These are phyloP conservation scores for Cygnus atratus DNA, from an alignment of 2,113 vertebrate genomes.

Conservation along the genomic window DNA sequence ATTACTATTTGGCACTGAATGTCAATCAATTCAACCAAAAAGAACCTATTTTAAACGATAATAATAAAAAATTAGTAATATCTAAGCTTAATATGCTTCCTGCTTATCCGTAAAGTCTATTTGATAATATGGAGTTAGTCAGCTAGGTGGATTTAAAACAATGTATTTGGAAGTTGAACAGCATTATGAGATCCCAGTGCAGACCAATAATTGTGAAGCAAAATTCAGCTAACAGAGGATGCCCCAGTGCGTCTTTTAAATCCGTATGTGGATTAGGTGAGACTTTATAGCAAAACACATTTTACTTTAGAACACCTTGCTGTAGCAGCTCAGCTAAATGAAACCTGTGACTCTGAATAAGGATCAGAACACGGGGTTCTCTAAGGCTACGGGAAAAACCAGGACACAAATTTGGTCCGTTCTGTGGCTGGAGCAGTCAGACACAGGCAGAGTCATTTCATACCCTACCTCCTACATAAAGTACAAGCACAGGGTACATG, in stretches of 20 bases:
- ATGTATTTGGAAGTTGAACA: background rate
- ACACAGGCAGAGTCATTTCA: background rate
- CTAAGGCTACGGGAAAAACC: background rate
- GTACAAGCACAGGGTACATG: background rate
- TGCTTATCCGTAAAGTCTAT: background rate
- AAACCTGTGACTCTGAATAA: background rate
- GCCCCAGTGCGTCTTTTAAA: background rate
- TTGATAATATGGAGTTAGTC: background rate
- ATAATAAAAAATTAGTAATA: slow-evolving; percentile 14
- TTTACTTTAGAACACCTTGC: background rate
- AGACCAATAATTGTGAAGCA: background rate
- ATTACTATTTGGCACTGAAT: slow-evolving; percentile 45
- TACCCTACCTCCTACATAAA: background rate
- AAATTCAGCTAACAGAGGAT: background rate
- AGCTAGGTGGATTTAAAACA: slow-evolving; percentile 15
- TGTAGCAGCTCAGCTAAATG: background rate
- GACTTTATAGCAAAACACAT: background rate
- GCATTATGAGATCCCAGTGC: background rate
- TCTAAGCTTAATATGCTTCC: background rate
- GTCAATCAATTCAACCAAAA: slow-evolving; percentile 43
- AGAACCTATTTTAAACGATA: slow-evolving; percentile 15
- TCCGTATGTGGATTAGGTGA: background rate
- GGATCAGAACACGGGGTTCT: background rate
- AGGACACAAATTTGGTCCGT: background rate
- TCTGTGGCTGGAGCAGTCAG: background rate